Conservation (phyloP, 2,797 vertebrate species). For the Parambassis ranga region DNA sequence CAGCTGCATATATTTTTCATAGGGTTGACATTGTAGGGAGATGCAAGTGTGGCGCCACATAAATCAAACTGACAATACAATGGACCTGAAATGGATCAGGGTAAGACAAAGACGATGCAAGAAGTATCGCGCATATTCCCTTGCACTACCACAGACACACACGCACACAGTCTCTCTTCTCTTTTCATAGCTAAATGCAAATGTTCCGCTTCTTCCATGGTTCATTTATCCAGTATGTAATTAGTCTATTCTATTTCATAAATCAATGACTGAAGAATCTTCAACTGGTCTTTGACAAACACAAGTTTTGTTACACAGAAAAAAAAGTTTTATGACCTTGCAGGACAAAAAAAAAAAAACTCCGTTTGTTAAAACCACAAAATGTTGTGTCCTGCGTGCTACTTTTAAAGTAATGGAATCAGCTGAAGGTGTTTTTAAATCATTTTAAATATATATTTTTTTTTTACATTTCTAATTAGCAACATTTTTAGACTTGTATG, state of each 20-base stretch:
- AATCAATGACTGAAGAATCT: slow-evolving; percentile 65
- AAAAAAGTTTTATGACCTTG: slow-evolving; percentile 46
- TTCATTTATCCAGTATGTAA: slow-evolving; percentile 78
- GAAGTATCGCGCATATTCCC: slow-evolving; percentile 52
- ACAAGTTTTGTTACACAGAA: slow-evolving; percentile 31
- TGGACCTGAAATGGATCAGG: slow-evolving; percentile 81
- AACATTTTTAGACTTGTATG: background rate
- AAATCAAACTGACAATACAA: slow-evolving; percentile 84
- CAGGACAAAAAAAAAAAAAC: background rate
- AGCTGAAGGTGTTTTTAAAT: too few relatives aligned
- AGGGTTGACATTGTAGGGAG: slow-evolving; percentile 78
- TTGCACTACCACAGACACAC: slow-evolving; percentile 1
- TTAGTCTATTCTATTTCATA: slow-evolving; percentile 75
- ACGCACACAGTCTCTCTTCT: slow-evolving; percentile 7
- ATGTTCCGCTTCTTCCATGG: slow-evolving; percentile 67
- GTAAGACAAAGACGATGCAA: slow-evolving; percentile 71
- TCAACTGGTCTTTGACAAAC: slow-evolving; percentile 58
- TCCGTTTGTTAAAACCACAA: too few relatives aligned
- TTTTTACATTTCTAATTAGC: too few relatives aligned
- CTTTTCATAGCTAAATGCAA: slow-evolving; percentile 65
- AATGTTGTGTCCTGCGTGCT: background rate
- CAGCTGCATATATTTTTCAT: slow-evolving; percentile 81
- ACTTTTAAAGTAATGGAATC: background rate
- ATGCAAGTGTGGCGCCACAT: slow-evolving; percentile 76
- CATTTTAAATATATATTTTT: background rate